Base-by-base conservation (phyloP, 92 coral and sea anemone genomes). In the Siderastrea radians region DNA sequence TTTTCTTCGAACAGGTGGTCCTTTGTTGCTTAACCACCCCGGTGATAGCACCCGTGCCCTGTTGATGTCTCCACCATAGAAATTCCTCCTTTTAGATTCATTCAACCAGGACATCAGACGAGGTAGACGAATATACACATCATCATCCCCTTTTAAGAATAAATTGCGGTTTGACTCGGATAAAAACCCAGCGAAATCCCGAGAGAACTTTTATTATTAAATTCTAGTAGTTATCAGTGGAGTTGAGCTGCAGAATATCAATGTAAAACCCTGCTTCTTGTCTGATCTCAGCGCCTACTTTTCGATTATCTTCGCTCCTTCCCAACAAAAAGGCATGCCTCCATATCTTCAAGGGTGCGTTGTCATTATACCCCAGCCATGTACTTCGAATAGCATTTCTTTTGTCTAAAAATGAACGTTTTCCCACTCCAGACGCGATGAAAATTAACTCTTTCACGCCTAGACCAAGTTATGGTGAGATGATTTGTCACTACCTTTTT, bases 91-190 rank as follows among this genome's bases (percentile, higher is more conserved):
- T 54, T 43, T 43, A 26, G 15, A 16, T 19, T 47, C 19, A 19
- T 11, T 74, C 57, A 74, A 38, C 78, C 78, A 74, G 8, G 16
- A 11, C 43, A 48, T 74, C n/a, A 74, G 16, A 17, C 9, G 57
- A 19, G 78, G 78, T 5, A 74, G 13, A 48, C 62, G 78, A 16
- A 74, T 54, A 19, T 74, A 74, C 43, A 74, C 78, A 49, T 74
- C 78, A 26, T 74, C 78, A n/a, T 74, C 78, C 14, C 60, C 78
- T 49, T n/a, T 74, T 74, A 8, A 74, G 62, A 16, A 74, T 54
- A 19, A 48, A 74, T 0, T 46, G 57, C 57, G 59, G 57, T 2
- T 48, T 74, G 6, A 14, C 78, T 43, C 72, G 72, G 14, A 7
- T 10, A 7, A 54, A 16, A 15, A 12, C 78, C 78, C 60, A 74